These are phyloP conservation scores for Oscarella lobularis DNA, from an alignment of 37 sponge, comb jelly and placozoan genomes.

Conservation along the genomic window DNA sequence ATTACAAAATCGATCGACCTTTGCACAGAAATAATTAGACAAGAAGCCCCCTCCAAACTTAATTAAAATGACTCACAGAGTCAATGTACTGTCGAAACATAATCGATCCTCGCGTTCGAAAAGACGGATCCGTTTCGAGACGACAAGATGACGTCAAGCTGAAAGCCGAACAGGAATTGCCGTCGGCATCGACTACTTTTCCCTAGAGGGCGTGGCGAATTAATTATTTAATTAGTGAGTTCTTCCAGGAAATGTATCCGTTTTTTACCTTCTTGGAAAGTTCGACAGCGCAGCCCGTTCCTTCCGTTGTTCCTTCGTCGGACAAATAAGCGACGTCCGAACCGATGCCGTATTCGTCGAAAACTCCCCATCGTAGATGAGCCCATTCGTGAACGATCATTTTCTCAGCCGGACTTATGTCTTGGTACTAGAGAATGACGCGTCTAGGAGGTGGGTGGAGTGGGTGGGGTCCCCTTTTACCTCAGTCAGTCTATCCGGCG, in stretches of 20 bases:
- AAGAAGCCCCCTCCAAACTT: too few species aligned
- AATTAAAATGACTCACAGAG: not conserved
- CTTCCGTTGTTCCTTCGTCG: not conserved
- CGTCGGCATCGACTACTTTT: not conserved
- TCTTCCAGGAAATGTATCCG: not conserved
- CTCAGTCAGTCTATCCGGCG: not conserved
- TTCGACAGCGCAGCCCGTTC: not conserved
- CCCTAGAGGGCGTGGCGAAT: too few species aligned
- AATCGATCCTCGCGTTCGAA: not conserved
- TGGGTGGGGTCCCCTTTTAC: not conserved
- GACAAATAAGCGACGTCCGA: not conserved
- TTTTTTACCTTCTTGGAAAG: not conserved
- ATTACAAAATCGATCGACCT: not conserved
- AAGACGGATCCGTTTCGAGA: not conserved
- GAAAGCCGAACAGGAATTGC: not conserved
- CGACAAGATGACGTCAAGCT: not conserved
- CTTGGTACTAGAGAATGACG: not conserved
- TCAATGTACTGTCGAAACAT: not conserved
- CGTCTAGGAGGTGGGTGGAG: too few species aligned
- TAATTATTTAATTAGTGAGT: too few species aligned
- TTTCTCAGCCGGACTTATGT: slow-evolving; percentile 5
- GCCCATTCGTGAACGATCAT: slow-evolving; percentile 18
- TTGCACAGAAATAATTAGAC: not conserved
- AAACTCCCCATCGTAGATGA: slow-evolving; percentile 8
- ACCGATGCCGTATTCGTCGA: slow-evolving; percentile 4